phyloP scores from a whole-genome alignment of 2,797 vertebrate species.

The Decapterus maruadsi region DNA sequence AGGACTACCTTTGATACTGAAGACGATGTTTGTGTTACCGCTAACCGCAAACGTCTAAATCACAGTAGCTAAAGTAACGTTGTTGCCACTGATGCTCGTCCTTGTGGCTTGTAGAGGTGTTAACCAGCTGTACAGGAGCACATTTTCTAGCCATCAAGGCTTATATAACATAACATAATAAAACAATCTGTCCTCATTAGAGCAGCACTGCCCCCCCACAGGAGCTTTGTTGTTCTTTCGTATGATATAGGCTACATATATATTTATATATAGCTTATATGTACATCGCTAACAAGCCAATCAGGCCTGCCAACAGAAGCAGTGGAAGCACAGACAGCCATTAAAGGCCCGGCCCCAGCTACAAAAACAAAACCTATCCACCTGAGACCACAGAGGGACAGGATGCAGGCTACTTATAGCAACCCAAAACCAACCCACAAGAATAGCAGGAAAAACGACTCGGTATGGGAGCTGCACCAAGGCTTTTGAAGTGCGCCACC shows the following conservation, averaged over 20 bases:
- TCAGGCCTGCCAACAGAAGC: conserved; percentile 84
- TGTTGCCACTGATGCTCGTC: background rate
- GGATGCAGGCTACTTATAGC: conserved; percentile 99
- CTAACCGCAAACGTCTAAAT: background rate
- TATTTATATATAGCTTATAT: conserved; percentile 61
- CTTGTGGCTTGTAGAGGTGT: background rate
- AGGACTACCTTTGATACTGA: background rate
- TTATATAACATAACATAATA: background rate
- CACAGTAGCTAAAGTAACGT: background rate
- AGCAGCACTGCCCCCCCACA: conserved; percentile 9
- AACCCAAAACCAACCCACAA: conserved; percentile 91
- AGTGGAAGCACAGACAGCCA: conserved; percentile 81
- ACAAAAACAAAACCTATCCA: conserved; percentile 95
- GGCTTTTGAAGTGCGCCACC: conserved; percentile 96
- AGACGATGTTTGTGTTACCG: background rate
- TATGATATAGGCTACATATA: conserved; percentile 69
- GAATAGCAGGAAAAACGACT: conserved; percentile 98
- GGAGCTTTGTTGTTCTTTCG: conserved; percentile 53
- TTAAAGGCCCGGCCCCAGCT: conserved; percentile 87
- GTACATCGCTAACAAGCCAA: conserved; percentile 87
- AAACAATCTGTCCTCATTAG: conserved; percentile 25
- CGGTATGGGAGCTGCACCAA: conserved; percentile 81
- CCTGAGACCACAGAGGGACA: conserved; percentile 96
- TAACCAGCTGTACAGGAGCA: background rate
- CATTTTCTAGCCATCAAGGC: background rate